phyloP scores from a whole-genome alignment of 2,888 invertebrate species.

The Thera britannica region DNA sequence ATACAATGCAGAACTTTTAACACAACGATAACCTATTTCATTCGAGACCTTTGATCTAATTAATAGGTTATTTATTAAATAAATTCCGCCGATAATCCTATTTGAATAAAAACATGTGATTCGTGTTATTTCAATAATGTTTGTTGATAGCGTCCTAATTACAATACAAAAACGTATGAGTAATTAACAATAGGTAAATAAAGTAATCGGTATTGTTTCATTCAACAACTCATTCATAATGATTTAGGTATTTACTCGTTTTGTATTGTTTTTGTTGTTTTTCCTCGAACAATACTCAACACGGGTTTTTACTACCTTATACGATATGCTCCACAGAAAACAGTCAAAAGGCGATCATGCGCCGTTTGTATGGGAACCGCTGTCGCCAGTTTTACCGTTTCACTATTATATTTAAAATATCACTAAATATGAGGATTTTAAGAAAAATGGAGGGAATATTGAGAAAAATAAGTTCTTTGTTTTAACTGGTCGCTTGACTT shows the following conservation, averaged over 20 bases:
- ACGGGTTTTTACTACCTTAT: too few species aligned
- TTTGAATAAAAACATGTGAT: slow-evolving; percentile 2
- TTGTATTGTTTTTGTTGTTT: neutral
- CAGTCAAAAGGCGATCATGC: too few species aligned
- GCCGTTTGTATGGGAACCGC: too few species aligned
- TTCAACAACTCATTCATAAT: neutral
- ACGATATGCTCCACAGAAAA: too few species aligned
- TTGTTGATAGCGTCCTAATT: neutral
- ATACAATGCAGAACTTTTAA: too few species aligned
- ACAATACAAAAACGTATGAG: neutral
- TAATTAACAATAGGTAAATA: slow-evolving; percentile 2
- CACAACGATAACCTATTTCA: neutral
- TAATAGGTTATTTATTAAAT: slow-evolving; percentile 3
- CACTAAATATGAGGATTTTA: too few species aligned
- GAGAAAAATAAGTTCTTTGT: too few species aligned
- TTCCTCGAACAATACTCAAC: neutral
- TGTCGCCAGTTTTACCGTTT: too few species aligned
- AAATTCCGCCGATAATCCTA: neutral
- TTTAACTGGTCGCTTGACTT: too few species aligned
- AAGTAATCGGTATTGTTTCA: neutral
- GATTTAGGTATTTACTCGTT: slow-evolving; percentile 1
- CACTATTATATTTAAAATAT: too few species aligned
- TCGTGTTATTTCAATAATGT: neutral
- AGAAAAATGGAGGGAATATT: too few species aligned
- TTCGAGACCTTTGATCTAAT: slow-evolving; percentile 10